Percentiles rank a stretch among this genome's conserved stretches.
These are phyloP conservation scores for Oligia fasciuncula DNA, from an alignment of 2,888 invertebrate species.

Conservation along the genomic window DNA sequence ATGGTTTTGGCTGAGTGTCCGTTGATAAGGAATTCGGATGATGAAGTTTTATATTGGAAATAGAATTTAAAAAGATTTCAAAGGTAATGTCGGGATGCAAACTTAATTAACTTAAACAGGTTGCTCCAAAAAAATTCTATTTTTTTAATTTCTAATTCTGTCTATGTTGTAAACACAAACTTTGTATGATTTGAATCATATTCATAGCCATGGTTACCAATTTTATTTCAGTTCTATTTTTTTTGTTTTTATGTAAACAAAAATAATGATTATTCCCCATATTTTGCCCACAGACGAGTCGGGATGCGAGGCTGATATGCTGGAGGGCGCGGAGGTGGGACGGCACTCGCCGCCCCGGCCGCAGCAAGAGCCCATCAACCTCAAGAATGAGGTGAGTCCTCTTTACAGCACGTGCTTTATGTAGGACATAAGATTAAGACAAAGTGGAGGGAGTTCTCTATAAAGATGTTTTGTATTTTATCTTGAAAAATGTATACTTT, in stretches of 20 bases:
- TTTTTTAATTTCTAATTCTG: too few relatives aligned
- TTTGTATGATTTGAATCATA: not conserved
- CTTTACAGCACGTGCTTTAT: slow-evolving; percentile 32
- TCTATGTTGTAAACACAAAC: not conserved
- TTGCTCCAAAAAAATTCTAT: too few relatives aligned
- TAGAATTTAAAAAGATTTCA: not conserved
- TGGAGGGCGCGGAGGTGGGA: slow-evolving; percentile 93
- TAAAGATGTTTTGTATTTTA: not conserved
- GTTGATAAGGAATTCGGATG: not conserved
- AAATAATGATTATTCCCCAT: not conserved
- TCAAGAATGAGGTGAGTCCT: slow-evolving; percentile 87
- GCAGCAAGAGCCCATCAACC: slow-evolving; percentile 89
- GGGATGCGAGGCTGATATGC: slow-evolving; percentile 96
- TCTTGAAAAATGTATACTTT: not conserved
- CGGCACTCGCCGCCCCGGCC: slow-evolving; percentile 90
- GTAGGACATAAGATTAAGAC: slow-evolving; percentile 22
- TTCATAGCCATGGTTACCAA: not conserved
- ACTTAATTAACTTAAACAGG: not conserved
- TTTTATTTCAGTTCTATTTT: not conserved
- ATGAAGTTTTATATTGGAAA: not conserved
- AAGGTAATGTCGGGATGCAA: not conserved
- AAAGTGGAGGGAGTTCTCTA: not conserved
- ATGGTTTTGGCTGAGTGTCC: too few relatives aligned
- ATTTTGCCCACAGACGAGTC: slow-evolving; percentile 91
- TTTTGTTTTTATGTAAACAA: not conserved